Conservation (phyloP, 2,797 vertebrate genomes). For the Melanotaenia parkinsoni region DNA sequence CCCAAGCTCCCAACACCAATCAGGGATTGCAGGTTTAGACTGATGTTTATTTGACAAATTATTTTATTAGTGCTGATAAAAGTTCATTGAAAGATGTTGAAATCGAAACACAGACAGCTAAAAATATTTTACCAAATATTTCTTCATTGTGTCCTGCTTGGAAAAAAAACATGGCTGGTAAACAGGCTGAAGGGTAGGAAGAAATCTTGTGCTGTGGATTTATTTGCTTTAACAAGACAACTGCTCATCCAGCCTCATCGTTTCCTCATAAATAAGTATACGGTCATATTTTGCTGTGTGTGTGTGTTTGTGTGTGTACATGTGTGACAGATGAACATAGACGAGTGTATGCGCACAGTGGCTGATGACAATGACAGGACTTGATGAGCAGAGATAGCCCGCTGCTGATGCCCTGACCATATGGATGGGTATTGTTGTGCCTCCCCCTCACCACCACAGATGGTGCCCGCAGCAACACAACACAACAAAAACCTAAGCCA, state of each 20-base stretch:
- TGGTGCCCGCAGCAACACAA: slow-evolving; percentile 80
- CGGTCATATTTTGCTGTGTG: slow-evolving; percentile 48
- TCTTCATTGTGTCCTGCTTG: background rate
- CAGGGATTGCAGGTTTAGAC: slow-evolving; percentile 60
- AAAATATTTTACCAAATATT: background rate
- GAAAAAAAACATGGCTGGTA: background rate
- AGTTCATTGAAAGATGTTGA: slow-evolving; percentile 54
- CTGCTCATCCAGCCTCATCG: slow-evolving; percentile 59
- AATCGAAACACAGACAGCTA: slow-evolving; percentile 13
- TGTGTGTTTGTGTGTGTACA: slow-evolving; percentile 27
- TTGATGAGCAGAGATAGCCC: slow-evolving; percentile 79
- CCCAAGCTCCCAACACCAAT: slow-evolving; percentile 74
- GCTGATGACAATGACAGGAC: slow-evolving; percentile 78
- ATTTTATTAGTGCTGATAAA: slow-evolving; percentile 69
- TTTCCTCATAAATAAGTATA: slow-evolving; percentile 60
- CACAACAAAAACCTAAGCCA: slow-evolving; percentile 77
- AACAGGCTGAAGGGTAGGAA: background rate
- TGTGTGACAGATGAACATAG: slow-evolving; percentile 73
- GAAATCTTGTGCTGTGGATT: slow-evolving; percentile 20
- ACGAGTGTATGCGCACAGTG: slow-evolving; percentile 68
- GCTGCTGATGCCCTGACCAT: slow-evolving; percentile 81
- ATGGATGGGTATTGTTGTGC: slow-evolving; percentile 83
- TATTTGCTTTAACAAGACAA: slow-evolving; percentile 35
- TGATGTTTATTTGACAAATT: slow-evolving; percentile 66
- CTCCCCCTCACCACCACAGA: slow-evolving; percentile 81